phyloP scores from a whole-genome alignment of 2,888 invertebrate species.

The Lithophane semibrunnea region DNA sequence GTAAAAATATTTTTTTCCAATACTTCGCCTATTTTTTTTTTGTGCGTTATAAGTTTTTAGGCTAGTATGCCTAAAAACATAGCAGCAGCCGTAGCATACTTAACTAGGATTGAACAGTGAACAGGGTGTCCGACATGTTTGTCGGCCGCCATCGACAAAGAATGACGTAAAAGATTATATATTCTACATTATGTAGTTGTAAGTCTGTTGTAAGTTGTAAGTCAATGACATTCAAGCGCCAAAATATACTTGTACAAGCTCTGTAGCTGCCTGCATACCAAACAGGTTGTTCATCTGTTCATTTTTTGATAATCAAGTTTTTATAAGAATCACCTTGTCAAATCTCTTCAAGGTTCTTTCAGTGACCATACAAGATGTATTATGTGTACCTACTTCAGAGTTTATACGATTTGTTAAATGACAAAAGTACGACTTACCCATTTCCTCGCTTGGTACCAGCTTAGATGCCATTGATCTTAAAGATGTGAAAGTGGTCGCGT shows the following conservation, averaged over 20 bases:
- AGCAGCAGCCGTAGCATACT: conserved; percentile 16
- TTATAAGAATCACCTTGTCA: background rate
- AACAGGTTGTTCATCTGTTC: background rate
- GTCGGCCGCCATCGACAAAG: conserved; percentile 55
- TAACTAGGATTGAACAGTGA: conserved; percentile 76
- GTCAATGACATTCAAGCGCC: no score
- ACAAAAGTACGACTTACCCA: conserved; percentile 75
- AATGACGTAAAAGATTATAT: background rate
- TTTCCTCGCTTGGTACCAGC: conserved; percentile 83
- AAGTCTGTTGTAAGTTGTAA: no score
- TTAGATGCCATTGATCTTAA: conserved; percentile 87
- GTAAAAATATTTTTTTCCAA: background rate
- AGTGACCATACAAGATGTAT: background rate
- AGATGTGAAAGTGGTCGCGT: conserved; percentile 87
- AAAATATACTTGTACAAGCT: no score
- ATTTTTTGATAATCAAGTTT: background rate
- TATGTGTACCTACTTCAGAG: background rate
- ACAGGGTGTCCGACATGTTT: conserved; percentile 76
- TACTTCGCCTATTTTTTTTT: background rate
- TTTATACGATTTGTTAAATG: background rate
- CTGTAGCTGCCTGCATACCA: background rate
- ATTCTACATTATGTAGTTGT: no score
- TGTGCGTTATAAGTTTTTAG: background rate
- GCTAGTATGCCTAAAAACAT: background rate
- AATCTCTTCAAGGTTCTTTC: background rate